Evolutionary conservation across 2,797 vertebrate genomes (phyloP), one percentile per base, ranked within the genome.

Genomic region (Bovichtus variegatus): DNA sequence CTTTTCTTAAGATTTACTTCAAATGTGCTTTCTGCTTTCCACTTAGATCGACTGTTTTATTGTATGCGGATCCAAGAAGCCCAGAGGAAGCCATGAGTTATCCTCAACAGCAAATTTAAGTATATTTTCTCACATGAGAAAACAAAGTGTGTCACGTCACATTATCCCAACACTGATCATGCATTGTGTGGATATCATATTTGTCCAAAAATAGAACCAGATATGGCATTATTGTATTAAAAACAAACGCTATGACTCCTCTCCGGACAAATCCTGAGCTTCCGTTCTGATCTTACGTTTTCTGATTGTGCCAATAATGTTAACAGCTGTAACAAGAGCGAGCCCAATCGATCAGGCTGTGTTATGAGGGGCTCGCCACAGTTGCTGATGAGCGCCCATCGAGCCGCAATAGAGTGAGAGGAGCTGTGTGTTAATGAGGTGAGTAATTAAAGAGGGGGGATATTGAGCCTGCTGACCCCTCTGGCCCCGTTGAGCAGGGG

Each of bases 371-470:
- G 82, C 76, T 65, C 4, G 16, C 75, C 46, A 66, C 73, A 65
- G 73, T 75, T 64, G 66, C 82, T 62, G 71, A 38, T 61, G 81
- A 87, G 77, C 59, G 64, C 79, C 80, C 67, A 78, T 49, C 16
- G 71, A 80, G 85, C 69, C 15, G 71, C 79, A 23, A 63, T 38
- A 73, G 82, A 87, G 83, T 80, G 78, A 82, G 81, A 86, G 71
- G 75, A 87, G 88, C 74, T 54, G 54, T 79, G 88, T 89, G 91
- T 89, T 92, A 93, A 95, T 94, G 90, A 94, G 85, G 86, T 88
- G 82, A 93, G 90, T 93, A 92, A 95, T 94, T 94, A 93, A 92
- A 84, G 85, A 78, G 74, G 75, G 62, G 43, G 54, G 78, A 73
- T 89, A 92, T 86, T 76, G 87, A 92, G 90, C 80, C 81, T 49